Evolutionary conservation across 2,888 invertebrate genomes (phyloP).

Genomic region (Ornithoptera alexandrae): DNA sequence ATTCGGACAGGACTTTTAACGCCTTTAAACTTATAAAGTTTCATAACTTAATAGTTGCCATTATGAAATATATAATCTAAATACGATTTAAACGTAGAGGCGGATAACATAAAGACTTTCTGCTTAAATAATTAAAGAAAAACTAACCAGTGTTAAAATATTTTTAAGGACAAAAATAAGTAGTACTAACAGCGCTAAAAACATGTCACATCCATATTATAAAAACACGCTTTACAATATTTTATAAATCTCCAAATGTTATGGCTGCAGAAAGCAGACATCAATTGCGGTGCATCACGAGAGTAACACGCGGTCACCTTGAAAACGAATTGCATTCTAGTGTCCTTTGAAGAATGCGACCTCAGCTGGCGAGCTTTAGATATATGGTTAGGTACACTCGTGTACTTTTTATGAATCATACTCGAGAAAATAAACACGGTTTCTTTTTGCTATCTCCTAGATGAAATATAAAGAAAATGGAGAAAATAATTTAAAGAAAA

Average conservation of each 20-base stretch:
- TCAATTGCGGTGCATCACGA: conserved; percentile 17
- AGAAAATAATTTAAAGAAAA: too few species aligned
- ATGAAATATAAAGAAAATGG: not conserved
- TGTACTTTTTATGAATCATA: not conserved
- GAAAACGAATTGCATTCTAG: conserved; percentile 31
- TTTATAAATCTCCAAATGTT: not conserved
- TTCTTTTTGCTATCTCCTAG: not conserved
- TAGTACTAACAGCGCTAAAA: too few species aligned
- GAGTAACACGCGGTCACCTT: conserved; percentile 24
- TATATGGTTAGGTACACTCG: not conserved
- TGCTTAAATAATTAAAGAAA: too few species aligned
- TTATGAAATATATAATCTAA: too few species aligned
- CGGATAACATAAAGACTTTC: too few species aligned
- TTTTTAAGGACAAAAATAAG: too few species aligned
- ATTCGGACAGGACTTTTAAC: too few species aligned
- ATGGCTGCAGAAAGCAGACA: conserved; percentile 9
- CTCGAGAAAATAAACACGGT: not conserved
- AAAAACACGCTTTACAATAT: not conserved
- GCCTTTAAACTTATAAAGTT: too few species aligned
- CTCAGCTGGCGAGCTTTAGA: conserved; percentile 6
- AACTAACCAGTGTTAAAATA: too few species aligned
- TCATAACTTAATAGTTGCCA: too few species aligned
- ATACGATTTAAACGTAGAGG: too few species aligned
- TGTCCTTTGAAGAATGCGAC: conserved; percentile 8
- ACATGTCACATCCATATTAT: too few species aligned